phyloP scores from a whole-genome alignment of 2,888 invertebrate species.

The Drepanosiphum platanoidis region DNA sequence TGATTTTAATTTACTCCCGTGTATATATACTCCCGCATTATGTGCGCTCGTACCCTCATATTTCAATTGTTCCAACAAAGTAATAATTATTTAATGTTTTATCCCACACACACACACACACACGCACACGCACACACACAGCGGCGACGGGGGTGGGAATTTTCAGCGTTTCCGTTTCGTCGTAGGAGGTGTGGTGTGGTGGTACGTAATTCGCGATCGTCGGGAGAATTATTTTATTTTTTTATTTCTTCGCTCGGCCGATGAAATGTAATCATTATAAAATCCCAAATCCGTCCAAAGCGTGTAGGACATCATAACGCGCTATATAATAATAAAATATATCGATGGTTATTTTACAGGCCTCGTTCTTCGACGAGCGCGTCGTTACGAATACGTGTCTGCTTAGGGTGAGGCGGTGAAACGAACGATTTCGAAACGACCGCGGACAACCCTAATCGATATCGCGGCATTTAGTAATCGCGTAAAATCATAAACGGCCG shows the following conservation, averaged over 20 bases:
- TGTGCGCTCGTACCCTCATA: constrained; percentile 32
- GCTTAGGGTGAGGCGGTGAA: neutral
- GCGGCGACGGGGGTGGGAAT: neutral
- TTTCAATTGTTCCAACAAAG: constrained; percentile 38
- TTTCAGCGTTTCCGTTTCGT: constrained; percentile 3
- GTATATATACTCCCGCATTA: neutral
- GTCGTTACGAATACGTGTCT: too few species aligned
- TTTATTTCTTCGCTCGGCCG: too few species aligned
- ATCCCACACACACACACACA: neutral
- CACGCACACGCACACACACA: neutral
- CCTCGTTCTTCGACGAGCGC: neutral
- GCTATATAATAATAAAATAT: too few species aligned
- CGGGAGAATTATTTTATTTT: neutral
- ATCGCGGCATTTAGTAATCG: too few species aligned
- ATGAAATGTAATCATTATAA: neutral
- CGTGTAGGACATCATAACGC: neutral
- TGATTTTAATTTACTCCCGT: constrained; percentile 35
- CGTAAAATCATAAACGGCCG: too few species aligned
- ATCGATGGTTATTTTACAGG: too few species aligned
- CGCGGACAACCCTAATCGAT: too few species aligned
- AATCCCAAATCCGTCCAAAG: neutral
- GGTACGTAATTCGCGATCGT: neutral
- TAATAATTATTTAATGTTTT: constrained; percentile 42
- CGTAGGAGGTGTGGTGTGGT: neutral
- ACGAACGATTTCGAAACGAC: neutral